phyloP scores from a whole-genome alignment of 1,140 invertebrate genomes.

The Drosophila kikkawai region DNA sequence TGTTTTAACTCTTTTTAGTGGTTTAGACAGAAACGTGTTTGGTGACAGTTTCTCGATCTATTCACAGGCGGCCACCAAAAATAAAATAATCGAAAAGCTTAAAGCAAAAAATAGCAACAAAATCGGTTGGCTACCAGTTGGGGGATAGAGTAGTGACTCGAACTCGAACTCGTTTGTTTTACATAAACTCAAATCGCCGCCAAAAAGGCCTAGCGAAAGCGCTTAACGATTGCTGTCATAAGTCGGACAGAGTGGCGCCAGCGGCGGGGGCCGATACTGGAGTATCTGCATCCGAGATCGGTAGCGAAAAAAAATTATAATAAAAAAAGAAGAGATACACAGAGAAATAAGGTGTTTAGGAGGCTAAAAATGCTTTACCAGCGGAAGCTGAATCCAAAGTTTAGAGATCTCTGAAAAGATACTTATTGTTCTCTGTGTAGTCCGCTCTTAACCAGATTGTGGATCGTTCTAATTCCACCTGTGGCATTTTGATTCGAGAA shows the following conservation, averaged over 20 bases:
- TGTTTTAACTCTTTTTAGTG: slow-evolving; percentile 2
- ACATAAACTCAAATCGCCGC: slow-evolving; percentile 70
- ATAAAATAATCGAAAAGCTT: slow-evolving; percentile 31
- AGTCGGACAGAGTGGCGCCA: slow-evolving; percentile 66
- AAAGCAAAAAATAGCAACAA: slow-evolving; percentile 26
- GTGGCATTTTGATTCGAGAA: slow-evolving; percentile 35
- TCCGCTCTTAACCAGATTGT: slow-evolving; percentile 36
- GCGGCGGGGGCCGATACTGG: slow-evolving; percentile 19
- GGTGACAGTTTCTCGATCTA: slow-evolving; percentile 76
- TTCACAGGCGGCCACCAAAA: slow-evolving; percentile 49
- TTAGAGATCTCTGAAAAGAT: not conserved
- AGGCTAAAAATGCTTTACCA: not conserved
- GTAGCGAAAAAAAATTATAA: slow-evolving; percentile 27
- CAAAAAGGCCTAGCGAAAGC: slow-evolving; percentile 77
- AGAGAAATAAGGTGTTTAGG: slow-evolving; percentile 3
- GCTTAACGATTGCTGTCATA: slow-evolving; percentile 52
- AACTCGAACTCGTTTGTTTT: slow-evolving; percentile 78
- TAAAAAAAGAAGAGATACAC: slow-evolving; percentile 8
- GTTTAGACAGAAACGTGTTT: slow-evolving; percentile 49
- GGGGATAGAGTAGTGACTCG: slow-evolving; percentile 38
- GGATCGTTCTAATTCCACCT: slow-evolving; percentile 45
- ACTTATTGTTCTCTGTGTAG: not conserved
- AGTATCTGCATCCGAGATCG: slow-evolving; percentile 41
- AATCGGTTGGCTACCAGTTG: slow-evolving; percentile 55
- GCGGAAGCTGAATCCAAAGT: not conserved